Evolutionary conservation across 2,113 vertebrate species (phyloP).

Genomic region (Ranitomeya imitator): DNA sequence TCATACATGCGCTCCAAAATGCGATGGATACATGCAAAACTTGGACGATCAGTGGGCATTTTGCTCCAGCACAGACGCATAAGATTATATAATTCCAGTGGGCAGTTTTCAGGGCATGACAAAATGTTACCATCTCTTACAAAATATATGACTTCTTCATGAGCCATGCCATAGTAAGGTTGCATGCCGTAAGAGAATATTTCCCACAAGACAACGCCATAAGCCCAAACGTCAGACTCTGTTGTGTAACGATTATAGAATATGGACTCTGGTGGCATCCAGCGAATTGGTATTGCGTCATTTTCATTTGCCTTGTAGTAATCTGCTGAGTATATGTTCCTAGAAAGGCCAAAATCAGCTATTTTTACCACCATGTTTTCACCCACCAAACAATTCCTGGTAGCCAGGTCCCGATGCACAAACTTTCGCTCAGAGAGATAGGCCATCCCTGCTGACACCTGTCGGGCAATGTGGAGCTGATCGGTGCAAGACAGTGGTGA

Average conservation of each 20-base stretch:
- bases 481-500: conserved; percentile 77
- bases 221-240: conserved; percentile 96
- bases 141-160: conserved; percentile 96
- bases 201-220: conserved; percentile 95
- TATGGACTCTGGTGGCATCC: conserved; percentile 98
- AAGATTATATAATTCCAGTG: conserved; percentile 91
- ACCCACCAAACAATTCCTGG: conserved; percentile 93
- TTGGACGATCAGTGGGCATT: conserved; percentile 84
- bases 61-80: conserved; percentile 98
- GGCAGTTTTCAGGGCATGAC: conserved; percentile 89
- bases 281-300: conserved; percentile 94
- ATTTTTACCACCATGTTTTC: conserved; percentile 96
- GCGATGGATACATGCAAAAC: conserved; percentile 89
- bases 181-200: conserved; percentile 97
- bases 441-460: conserved; percentile 93
- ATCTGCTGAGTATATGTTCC: conserved; percentile 96
- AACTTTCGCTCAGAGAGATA: conserved; percentile 97
- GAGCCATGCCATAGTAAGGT: conserved; percentile 97
- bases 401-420: conserved; percentile 94
- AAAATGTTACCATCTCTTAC: conserved; percentile 94
- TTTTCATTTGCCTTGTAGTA: conserved; percentile 98
- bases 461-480: conserved; percentile 89
- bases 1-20: conserved; percentile 94
- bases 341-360: conserved; percentile 92
- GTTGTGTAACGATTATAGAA: conserved; percentile 98